Evolutionary conservation across 2,888 invertebrate species (phyloP).

Genomic region (Plagodis pulveraria): DNA sequence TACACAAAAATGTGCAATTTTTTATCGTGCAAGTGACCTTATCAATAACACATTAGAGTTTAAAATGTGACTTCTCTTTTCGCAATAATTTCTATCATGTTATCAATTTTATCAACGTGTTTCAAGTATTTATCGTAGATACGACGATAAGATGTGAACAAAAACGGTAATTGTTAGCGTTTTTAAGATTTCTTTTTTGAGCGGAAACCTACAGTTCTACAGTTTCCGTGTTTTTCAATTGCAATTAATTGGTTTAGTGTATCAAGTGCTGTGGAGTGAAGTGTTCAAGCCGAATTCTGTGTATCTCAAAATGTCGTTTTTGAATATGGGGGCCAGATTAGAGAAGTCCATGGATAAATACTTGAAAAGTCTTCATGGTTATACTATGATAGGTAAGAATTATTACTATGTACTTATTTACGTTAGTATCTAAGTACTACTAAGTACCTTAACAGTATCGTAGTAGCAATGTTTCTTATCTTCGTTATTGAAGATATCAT

Average conservation of each 20-base stretch:
- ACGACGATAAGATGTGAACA: constrained; percentile 24
- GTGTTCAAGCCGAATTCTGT: constrained; percentile 12
- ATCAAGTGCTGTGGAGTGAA: constrained; percentile 8
- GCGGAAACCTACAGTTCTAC: constrained; percentile 15
- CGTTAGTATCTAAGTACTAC: constrained; percentile 1
- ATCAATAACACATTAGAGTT: background rate
- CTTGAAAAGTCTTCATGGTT: constrained; percentile 64
- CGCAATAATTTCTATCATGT: constrained; percentile 7
- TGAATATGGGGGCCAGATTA: constrained; percentile 48
- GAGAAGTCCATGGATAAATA: constrained; percentile 59
- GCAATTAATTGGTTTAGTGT: constrained; percentile 11
- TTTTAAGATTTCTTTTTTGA: constrained; percentile 21
- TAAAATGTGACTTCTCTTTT: background rate
- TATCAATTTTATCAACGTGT: constrained; percentile 11
- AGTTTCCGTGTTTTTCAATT: constrained; percentile 11
- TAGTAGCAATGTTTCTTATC: background rate
- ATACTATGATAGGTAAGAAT: constrained; percentile 63
- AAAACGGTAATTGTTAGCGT: constrained; percentile 23
- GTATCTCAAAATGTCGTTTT: constrained; percentile 40
- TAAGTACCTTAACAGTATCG: no score
- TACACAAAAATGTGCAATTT: no score
- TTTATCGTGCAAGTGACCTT: no score
- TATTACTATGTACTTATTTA: background rate
- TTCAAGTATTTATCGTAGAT: constrained; percentile 19
- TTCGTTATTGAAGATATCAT: background rate